Percentiles rank a stretch among this genome's conserved stretches.
These are phyloP conservation scores for Aporophyla nigra DNA, from an alignment of 2,888 invertebrate species.

Conservation along the genomic window DNA sequence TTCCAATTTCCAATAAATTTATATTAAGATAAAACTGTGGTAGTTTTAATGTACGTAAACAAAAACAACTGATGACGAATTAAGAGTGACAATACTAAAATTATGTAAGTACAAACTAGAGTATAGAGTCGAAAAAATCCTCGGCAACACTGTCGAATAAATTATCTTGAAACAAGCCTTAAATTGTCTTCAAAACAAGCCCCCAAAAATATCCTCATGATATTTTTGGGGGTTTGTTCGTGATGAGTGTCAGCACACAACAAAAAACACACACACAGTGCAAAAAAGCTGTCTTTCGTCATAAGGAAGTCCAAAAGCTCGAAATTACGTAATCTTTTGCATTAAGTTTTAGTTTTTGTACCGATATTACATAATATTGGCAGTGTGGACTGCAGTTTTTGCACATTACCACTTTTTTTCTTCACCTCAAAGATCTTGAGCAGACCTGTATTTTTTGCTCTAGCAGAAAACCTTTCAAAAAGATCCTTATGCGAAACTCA, in stretches of 20 bases:
- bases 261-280: no score
- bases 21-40: no score
- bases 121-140: no score
- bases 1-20: no score
- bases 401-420: neutral
- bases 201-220: neutral
- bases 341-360: constrained; percentile 15
- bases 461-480: constrained; percentile 15
- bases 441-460: neutral
- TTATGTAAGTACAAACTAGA: no score
- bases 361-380: neutral
- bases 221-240: no score
- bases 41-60: no score
- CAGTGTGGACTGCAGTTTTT: constrained; percentile 17
- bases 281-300: neutral
- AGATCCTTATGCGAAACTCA: neutral
- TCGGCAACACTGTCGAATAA: neutral
- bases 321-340: constrained; percentile 25
- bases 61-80: no score
- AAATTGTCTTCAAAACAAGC: no score
- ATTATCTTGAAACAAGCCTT: no score
- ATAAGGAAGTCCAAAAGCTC: neutral
- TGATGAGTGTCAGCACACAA: no score
- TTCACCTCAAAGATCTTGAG: neutral
- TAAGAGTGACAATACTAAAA: no score